Percentiles rank a stretch among this genome's conserved stretches.
Conservation (phyloP, 2,113 vertebrate species). For the Neofelis nebulosa region DNA sequence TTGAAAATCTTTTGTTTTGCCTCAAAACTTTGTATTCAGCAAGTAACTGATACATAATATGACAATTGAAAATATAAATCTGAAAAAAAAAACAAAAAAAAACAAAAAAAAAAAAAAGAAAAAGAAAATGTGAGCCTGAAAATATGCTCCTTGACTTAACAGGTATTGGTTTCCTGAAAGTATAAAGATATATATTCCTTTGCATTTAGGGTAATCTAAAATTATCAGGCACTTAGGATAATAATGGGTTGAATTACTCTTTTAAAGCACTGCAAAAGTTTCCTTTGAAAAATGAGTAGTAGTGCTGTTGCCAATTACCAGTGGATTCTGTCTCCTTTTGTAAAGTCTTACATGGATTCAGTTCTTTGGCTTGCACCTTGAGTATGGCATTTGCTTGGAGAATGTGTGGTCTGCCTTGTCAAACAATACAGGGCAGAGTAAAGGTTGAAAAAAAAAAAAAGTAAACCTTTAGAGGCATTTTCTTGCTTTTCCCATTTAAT, state of each 20-base stretch:
- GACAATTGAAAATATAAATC: background rate
- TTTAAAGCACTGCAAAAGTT: background rate
- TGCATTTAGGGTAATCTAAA: background rate
- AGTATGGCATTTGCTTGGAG: constrained; percentile 10
- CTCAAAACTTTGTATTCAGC: background rate
- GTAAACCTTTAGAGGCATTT: constrained; percentile 61
- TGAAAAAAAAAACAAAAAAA: background rate
- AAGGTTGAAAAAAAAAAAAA: constrained; percentile 71
- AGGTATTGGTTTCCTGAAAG: background rate
- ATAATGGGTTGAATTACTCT: background rate
- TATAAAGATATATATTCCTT: background rate
- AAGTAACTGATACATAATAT: background rate
- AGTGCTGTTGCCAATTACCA: background rate
- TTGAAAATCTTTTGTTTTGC: constrained; percentile 1
- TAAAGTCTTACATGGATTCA: background rate
- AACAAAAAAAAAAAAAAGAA: background rate
- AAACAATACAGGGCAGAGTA: constrained; percentile 46
- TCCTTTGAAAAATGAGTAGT: background rate
- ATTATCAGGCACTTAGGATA: background rate
- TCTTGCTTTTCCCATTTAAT: constrained; percentile 82
- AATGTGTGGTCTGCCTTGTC: constrained; percentile 21
- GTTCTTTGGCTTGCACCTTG: background rate
- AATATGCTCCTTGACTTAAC: background rate
- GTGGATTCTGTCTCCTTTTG: background rate
- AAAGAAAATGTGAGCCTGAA: background rate